Percentiles rank a stretch among this genome's conserved stretches.
These are phyloP conservation scores for Eupithecia abbreviata DNA, from an alignment of 2,888 invertebrate genomes.

Conservation along the genomic window DNA sequence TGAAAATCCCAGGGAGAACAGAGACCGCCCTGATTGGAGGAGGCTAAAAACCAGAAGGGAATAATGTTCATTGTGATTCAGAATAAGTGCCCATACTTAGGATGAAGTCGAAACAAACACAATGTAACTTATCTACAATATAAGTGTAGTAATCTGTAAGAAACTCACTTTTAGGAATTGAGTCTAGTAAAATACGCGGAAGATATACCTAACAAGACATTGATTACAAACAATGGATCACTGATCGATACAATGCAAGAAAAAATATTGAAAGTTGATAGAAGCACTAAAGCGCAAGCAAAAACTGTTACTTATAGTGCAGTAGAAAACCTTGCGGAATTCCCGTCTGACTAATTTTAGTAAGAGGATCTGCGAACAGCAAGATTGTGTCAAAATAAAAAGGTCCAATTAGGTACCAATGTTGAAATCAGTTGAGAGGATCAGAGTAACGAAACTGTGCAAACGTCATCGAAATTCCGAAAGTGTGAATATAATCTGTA, in stretches of 20 bases:
- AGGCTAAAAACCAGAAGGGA: not conserved
- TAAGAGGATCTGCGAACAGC: not conserved
- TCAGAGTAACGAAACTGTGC: not conserved
- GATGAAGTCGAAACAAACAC: not conserved
- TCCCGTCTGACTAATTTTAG: conserved; percentile 36
- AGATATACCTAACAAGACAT: not conserved
- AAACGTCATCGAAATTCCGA: not conserved
- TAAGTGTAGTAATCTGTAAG: not conserved
- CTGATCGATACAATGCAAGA: conserved; percentile 14
- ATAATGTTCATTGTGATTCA: not conserved
- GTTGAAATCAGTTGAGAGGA: not conserved
- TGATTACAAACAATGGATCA: not conserved
- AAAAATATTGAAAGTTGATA: conserved; percentile 5
- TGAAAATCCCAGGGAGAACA: not conserved
- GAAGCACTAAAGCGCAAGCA: no score
- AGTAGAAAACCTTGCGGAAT: conserved; percentile 33
- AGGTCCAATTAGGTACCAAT: not conserved
- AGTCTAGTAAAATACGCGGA: conserved; percentile 6
- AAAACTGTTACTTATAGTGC: conserved; percentile 32
- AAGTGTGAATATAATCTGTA: no score
- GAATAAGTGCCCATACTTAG: not conserved
- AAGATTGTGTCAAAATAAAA: not conserved
- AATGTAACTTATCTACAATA: not conserved
- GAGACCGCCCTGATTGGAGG: not conserved
- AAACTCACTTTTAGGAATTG: not conserved